A percentile compares a stretch with the other conserved stretches of the same genome.
These are phyloP conservation scores for Calephelis virginiensis DNA, from an alignment of 1,140 invertebrate species.

Conservation along the genomic window DNA sequence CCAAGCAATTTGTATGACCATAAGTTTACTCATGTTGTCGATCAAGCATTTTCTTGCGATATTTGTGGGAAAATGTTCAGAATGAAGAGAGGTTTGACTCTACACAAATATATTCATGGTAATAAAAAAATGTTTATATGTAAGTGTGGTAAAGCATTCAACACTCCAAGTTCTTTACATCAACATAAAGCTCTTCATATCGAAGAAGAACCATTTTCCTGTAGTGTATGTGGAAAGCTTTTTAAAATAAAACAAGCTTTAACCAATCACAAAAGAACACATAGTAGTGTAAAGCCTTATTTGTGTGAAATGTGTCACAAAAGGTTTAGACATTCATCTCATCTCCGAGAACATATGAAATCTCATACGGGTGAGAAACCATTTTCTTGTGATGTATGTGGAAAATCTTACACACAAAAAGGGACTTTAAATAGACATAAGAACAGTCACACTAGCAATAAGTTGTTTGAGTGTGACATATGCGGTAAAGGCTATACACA, in stretches of 20 bases:
- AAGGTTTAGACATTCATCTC: not conserved
- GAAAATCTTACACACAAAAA: slow-evolving; percentile 2
- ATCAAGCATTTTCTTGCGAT: slow-evolving; percentile 11
- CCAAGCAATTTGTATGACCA: slow-evolving; percentile 4
- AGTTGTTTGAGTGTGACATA: slow-evolving; percentile 5
- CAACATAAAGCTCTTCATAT: slow-evolving; percentile 4
- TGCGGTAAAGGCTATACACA: slow-evolving; percentile 6
- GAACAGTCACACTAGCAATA: not conserved
- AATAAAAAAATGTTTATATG: slow-evolving; percentile 6
- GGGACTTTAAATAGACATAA: slow-evolving; percentile 9
- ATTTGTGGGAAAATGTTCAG: slow-evolving; percentile 14
- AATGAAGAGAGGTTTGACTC: not conserved
- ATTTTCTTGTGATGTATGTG: slow-evolving; percentile 10
- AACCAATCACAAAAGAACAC: not conserved
- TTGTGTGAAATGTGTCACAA: slow-evolving; percentile 1
- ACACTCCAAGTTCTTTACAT: not conserved
- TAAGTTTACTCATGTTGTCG: slow-evolving; percentile 3
- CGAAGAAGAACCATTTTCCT: slow-evolving; percentile 8
- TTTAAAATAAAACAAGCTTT: slow-evolving; percentile 3
- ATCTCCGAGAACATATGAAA: not conserved
- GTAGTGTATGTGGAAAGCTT: not conserved
- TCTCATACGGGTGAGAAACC: slow-evolving; percentile 4
- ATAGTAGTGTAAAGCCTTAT: slow-evolving; percentile 5
- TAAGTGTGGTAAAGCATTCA: slow-evolving; percentile 13
- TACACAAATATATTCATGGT: slow-evolving; percentile 11